Base-by-base conservation (phyloP, 2,113 vertebrate genomes). In the Oncorhynchus masou region DNA sequence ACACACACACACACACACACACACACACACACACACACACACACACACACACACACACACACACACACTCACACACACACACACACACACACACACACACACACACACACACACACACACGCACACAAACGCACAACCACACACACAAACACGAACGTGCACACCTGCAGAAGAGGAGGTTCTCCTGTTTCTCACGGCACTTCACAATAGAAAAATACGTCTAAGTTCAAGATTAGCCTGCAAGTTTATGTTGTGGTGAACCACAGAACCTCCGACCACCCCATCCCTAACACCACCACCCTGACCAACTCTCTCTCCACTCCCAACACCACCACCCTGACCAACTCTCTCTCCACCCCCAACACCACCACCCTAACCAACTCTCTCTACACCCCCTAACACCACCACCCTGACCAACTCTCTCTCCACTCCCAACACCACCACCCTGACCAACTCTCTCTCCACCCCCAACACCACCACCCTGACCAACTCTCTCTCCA, bases 41-140 rank as follows among this genome's bases (percentile, higher is more conserved):
- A 70, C 5, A 60, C 27, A 3, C 27, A 22, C 27, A 59, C 74
- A 69, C 19, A 54, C 64, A 67, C 70, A 79, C 71, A 73, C 83
- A 70, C 76, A 74, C 73, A 74, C 62, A 57, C 73, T 49, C 34
- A 57, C 62, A 66, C 62, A 67, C 64, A 74, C 39, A 25, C 60
- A 67, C 73, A 67, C n/a, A 57, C 45, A 73, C 57, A n/a, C 19
- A 39, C 31, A 8, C 27, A 29, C 34, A 45, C 34, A 69, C 19
- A n/a, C 34, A 69, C 68, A 70, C 45, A 70, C 45, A 25, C n/a
- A 49, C 8, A 22, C 29, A 68, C 68, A 22, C 68, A 49, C 34
- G 24, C 20, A n/a, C 20, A 22, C 68, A 25, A 7, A 24, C 22
- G 24, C 68, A 22, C n/a, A 49, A 39, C 49, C n/a, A 49, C 13